A percentile compares a stretch with the other conserved stretches of the same genome.
These are phyloP conservation scores for Alca torda DNA, from an alignment of 2,797 vertebrate species.

Conservation along the genomic window DNA sequence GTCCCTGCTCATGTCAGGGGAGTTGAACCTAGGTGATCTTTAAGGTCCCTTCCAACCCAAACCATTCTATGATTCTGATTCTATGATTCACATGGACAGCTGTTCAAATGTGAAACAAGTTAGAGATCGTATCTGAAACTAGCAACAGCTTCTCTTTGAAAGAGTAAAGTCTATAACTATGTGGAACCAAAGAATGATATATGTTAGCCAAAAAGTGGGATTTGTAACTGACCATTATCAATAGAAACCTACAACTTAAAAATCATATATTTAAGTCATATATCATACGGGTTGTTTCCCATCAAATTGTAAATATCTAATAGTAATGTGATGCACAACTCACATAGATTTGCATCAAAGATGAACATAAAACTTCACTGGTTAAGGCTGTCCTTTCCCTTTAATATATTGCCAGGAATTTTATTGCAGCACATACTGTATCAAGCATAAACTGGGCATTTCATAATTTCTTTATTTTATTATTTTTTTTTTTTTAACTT, in stretches of 20 bases:
- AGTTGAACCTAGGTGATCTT: too few species aligned
- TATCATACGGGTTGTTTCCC: background rate
- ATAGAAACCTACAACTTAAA: background rate
- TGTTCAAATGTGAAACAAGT: background rate
- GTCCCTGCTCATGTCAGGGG: too few species aligned
- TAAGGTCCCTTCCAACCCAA: too few species aligned
- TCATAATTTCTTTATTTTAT: background rate
- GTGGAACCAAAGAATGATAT: fast-evolving
- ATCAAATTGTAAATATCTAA: background rate
- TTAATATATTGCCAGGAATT: background rate
- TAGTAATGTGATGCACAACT: background rate
- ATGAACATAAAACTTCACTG: background rate
- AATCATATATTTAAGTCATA: background rate
- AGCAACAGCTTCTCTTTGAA: background rate
- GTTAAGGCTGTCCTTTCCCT: background rate
- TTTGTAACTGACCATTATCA: background rate
- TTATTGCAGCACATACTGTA: background rate
- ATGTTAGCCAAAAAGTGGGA: background rate
- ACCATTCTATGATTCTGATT: too few species aligned
- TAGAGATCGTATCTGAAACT: background rate
- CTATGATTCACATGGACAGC: background rate
- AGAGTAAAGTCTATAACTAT: background rate
- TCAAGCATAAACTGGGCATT: background rate
- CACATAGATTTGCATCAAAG: background rate
- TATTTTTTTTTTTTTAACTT: background rate